phyloP scores from a whole-genome alignment of 2,888 invertebrate species.

The Spisula subtruncata region DNA sequence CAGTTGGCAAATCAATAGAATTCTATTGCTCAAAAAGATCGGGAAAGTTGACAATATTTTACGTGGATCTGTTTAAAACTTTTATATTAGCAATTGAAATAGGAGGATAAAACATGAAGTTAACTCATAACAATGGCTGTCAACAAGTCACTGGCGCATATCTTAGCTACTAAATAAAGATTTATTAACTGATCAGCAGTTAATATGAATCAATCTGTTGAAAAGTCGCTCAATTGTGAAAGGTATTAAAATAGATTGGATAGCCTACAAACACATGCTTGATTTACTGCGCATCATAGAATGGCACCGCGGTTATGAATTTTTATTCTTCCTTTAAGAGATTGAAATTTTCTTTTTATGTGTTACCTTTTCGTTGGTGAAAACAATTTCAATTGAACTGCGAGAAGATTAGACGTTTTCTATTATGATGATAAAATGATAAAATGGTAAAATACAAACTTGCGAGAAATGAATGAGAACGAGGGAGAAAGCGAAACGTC shows the following conservation, averaged over 20 bases:
- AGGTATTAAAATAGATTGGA: constrained; percentile 68
- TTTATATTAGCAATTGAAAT: not conserved
- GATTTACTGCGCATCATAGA: constrained; percentile 54
- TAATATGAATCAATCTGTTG: constrained; percentile 44
- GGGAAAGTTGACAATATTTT: no score
- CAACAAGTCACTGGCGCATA: constrained; percentile 40
- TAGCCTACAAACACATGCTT: constrained; percentile 53
- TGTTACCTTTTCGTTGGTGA: constrained; percentile 41
- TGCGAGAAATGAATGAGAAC: not conserved
- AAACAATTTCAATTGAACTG: constrained; percentile 46
- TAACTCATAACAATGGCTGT: constrained; percentile 50
- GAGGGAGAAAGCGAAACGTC: not conserved
- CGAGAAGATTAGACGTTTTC: constrained; percentile 31
- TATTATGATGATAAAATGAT: constrained; percentile 38
- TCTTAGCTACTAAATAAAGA: constrained; percentile 40
- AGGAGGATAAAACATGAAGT: not conserved
- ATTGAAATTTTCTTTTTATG: constrained; percentile 48
- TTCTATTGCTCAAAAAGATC: no score
- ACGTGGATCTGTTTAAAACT: not conserved
- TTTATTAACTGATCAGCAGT: constrained; percentile 52
- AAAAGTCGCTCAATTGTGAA: constrained; percentile 61
- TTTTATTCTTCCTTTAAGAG: constrained; percentile 47
- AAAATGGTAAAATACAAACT: no score
- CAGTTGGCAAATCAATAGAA: no score
- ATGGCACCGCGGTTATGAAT: constrained; percentile 52